Evolutionary conservation across 2,113 vertebrate species (phyloP).

Genomic region (Diphyllodes magnificus): DNA sequence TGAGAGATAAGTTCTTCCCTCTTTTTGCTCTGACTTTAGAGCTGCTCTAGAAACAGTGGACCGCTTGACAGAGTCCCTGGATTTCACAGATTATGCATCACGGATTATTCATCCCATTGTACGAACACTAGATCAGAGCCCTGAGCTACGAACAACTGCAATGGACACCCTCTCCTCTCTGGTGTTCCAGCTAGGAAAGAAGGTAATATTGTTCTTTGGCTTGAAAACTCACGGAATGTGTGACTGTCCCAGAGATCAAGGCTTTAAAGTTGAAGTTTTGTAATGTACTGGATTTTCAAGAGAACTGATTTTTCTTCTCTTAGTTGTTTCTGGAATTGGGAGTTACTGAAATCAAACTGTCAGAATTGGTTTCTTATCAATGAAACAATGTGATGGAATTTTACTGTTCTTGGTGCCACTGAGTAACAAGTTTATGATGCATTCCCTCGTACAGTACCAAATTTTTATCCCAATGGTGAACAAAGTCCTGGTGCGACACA

Average conservation of each 20-base stretch:
- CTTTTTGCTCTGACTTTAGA: slow-evolving; percentile 63
- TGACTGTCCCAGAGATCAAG: background rate
- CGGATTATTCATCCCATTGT: slow-evolving; percentile 97
- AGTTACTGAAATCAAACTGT: background rate
- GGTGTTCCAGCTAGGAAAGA: slow-evolving; percentile 96
- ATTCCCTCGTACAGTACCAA: slow-evolving; percentile 83
- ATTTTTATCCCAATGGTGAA: slow-evolving; percentile 99
- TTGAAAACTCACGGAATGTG: background rate
- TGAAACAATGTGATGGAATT: background rate
- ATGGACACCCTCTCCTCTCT: slow-evolving; percentile 97
- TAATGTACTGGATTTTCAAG: background rate
- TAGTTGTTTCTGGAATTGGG: background rate
- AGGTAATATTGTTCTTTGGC: slow-evolving; percentile 71
- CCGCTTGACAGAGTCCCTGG: slow-evolving; percentile 91
- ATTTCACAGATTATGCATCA: slow-evolving; percentile 97
- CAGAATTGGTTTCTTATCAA: background rate
- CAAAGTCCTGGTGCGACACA: slow-evolving; percentile 93
- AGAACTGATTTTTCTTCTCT: background rate
- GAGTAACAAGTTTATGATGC: background rate
- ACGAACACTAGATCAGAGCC: slow-evolving; percentile 88
- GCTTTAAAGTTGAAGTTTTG: background rate
- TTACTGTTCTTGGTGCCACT: background rate
- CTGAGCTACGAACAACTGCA: slow-evolving; percentile 87
- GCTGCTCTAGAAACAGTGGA: slow-evolving; percentile 94
- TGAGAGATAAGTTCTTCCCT: background rate